Evolutionary conservation across 2,888 invertebrate genomes (phyloP).

Genomic region (Himalopsyche kuldschensis): DNA sequence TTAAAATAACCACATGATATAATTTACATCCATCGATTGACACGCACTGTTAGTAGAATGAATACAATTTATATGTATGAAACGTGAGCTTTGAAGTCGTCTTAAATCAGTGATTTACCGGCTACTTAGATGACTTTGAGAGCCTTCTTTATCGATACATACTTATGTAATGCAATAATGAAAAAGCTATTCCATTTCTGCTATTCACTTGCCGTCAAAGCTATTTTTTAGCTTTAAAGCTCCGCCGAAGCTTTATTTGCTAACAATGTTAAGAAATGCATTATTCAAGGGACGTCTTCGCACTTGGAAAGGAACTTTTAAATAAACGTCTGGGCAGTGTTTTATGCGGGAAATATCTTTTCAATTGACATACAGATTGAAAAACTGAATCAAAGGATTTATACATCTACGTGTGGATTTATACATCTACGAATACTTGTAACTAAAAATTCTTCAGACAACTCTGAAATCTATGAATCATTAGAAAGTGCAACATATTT

Average conservation of each 20-base stretch:
- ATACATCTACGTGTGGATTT: not conserved
- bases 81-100: not conserved
- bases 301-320: not conserved
- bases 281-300: not conserved
- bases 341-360: not conserved
- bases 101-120: not conserved
- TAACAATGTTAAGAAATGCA: not conserved
- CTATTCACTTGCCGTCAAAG: conserved; percentile 1
- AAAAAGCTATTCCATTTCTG: not conserved
- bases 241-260: not conserved
- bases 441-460: too few species aligned
- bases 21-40: not conserved
- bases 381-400: not conserved
- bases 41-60: not conserved
- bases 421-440: too few species aligned
- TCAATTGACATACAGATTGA: not conserved
- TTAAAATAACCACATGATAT: too few species aligned
- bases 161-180: not conserved
- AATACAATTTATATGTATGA: conserved; percentile 1
- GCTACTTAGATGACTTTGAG: not conserved
- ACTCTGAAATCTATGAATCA: too few species aligned
- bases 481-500: too few species aligned
- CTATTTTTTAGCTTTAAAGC: not conserved
- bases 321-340: not conserved
- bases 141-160: not conserved